Percentiles rank a stretch among this genome's conserved stretches.
These are phyloP conservation scores for Cottoperca gobio DNA, from an alignment of 2,797 vertebrate genomes.

Conservation along the genomic window DNA sequence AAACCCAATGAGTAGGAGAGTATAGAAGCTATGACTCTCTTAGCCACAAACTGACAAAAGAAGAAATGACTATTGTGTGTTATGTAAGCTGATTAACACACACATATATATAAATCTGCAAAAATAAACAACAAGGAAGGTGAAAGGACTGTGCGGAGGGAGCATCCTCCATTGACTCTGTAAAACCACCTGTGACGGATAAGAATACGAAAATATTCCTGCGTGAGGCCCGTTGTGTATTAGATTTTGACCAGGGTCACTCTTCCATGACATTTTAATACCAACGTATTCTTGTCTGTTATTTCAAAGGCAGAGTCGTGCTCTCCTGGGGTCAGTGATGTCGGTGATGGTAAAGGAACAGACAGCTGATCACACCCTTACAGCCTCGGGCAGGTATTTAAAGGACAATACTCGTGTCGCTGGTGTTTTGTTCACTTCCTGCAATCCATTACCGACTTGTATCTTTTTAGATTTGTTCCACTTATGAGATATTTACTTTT, in stretches of 20 bases:
- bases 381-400: slow-evolving; percentile 15
- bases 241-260: not conserved
- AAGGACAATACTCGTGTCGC: slow-evolving; percentile 18
- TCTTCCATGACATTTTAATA: slow-evolving; percentile 22
- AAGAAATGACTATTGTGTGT: too few relatives aligned
- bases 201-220: not conserved
- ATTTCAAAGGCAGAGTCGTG: not conserved
- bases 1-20: not conserved
- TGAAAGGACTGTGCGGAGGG: too few relatives aligned
- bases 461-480: not conserved
- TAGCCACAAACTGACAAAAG: not conserved
- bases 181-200: not conserved
- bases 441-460: not conserved
- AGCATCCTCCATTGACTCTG: too few relatives aligned
- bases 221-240: not conserved
- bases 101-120: not conserved
- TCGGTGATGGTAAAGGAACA: slow-evolving; percentile 28
- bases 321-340: slow-evolving; percentile 33
- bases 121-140: too few relatives aligned
- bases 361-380: slow-evolving; percentile 30
- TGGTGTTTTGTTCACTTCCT: slow-evolving; percentile 21
- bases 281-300: not conserved
- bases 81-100: not conserved
- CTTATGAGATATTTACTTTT: not conserved
- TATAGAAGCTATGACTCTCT: not conserved